Evolutionary conservation across 2,113 vertebrate species (phyloP).

Genomic region (Cepphus grylle): DNA sequence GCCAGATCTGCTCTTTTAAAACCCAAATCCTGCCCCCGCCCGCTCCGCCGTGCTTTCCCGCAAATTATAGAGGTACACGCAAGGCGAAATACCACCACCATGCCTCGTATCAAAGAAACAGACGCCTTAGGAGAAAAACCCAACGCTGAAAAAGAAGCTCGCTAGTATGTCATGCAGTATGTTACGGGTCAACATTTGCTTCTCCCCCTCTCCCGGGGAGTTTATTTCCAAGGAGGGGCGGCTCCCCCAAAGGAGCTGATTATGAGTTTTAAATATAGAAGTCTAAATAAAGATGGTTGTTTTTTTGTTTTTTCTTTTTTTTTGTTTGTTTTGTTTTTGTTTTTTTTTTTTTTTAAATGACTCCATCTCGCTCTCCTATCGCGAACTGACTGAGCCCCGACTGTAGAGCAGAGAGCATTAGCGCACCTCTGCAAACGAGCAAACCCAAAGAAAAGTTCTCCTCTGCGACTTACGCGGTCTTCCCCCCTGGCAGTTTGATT

Average conservation of each 20-base stretch:
- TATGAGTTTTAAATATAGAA: neutral
- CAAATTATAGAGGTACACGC: neutral
- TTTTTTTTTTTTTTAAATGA: too few species aligned
- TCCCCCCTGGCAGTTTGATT: neutral
- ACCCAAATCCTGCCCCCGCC: neutral
- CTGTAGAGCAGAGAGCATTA: neutral
- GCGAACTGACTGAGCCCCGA: accelerated
- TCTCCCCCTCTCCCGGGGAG: neutral
- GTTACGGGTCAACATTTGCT: neutral
- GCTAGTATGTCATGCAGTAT: neutral
- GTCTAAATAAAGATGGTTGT: neutral
- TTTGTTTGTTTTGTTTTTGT: too few species aligned
- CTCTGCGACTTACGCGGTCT: neutral
- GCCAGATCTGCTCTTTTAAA: neutral
- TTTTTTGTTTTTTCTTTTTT: neutral
- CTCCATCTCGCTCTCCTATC: neutral
- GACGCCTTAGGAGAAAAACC: neutral
- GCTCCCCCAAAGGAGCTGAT: neutral
- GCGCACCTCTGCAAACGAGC: neutral
- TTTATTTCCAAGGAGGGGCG: neutral
- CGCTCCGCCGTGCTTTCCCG: neutral
- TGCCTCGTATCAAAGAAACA: neutral
- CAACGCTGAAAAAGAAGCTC: neutral
- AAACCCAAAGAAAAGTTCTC: neutral
- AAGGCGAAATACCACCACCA: neutral